Percentiles rank a stretch among this genome's conserved stretches.
phyloP scores from a whole-genome alignment of 1,140 invertebrate genomes.

The Hypothenemus hampei region DNA sequence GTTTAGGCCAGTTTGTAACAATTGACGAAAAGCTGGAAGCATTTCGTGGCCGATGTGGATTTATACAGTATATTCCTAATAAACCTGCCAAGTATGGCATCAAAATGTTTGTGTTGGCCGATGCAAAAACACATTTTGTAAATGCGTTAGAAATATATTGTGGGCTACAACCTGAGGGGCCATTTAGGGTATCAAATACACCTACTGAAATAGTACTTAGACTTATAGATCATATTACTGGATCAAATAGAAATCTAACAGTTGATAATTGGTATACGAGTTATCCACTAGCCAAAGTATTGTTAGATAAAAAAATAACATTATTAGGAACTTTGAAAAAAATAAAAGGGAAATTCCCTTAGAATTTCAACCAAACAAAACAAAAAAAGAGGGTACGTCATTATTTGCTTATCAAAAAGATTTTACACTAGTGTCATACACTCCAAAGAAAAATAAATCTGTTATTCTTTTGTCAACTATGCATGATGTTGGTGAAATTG shows the following conservation, averaged over 20 bases:
- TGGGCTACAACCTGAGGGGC: no score
- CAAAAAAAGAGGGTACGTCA: not conserved
- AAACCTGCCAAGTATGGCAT: no score
- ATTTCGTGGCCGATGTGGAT: no score
- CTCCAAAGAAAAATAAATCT: slow-evolving; percentile 35
- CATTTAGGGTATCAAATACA: no score
- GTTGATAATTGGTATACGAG: slow-evolving; percentile 37
- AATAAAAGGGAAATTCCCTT: slow-evolving; percentile 40
- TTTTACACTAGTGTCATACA: slow-evolving; percentile 34
- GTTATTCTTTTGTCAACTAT: slow-evolving; percentile 37
- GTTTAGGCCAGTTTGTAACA: no score
- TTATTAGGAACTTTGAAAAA: slow-evolving; percentile 38
- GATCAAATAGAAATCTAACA: slow-evolving; percentile 36
- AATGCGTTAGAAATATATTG: no score
- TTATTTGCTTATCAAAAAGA: slow-evolving; percentile 26
- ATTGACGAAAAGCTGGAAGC: no score
- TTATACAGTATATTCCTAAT: no score
- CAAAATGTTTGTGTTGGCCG: no score
- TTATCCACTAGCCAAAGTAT: slow-evolving; percentile 24
- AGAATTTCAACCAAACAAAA: slow-evolving; percentile 32
- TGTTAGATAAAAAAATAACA: slow-evolving; percentile 37
- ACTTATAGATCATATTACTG: no score
- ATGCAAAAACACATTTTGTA: no score
- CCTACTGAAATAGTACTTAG: no score
- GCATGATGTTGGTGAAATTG: slow-evolving; percentile 21